Evolutionary conservation across 2,113 vertebrate genomes (phyloP).

Genomic region (Hylia prasina): DNA sequence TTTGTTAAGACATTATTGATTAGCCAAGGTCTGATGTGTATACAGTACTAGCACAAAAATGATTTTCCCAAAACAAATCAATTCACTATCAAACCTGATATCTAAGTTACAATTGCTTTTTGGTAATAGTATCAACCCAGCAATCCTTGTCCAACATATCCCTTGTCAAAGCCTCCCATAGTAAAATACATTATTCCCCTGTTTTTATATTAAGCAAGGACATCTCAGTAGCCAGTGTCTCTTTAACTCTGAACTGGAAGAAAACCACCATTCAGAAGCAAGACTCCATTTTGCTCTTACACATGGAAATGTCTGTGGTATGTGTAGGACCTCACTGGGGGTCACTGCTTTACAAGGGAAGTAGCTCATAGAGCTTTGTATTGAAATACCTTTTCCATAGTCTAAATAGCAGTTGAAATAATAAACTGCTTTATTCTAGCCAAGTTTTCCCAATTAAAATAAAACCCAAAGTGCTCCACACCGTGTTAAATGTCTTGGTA

Average conservation of each 20-base stretch:
- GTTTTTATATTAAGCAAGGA: not conserved
- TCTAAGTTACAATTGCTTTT: not conserved
- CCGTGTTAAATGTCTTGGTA: not conserved
- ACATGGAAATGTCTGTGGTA: not conserved
- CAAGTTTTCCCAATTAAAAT: not conserved
- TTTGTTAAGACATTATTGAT: not conserved
- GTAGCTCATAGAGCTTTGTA: not conserved
- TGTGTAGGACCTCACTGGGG: not conserved
- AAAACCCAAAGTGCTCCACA: not conserved
- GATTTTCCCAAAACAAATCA: not conserved
- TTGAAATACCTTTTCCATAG: not conserved
- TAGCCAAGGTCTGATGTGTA: not conserved
- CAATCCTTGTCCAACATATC: not conserved
- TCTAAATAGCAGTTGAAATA: constrained; percentile 13
- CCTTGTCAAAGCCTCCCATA: not conserved
- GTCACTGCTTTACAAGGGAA: not conserved
- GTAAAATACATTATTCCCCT: not conserved
- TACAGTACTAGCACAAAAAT: not conserved
- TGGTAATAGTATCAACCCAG: not conserved
- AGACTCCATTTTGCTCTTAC: not conserved
- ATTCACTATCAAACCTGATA: not conserved
- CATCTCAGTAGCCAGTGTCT: not conserved
- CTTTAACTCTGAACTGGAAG: not conserved
- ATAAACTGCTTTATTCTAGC: not conserved
- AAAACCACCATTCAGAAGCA: not conserved